Evolutionary conservation across 1,140 invertebrate species (phyloP).

Genomic region (Drosophila leontia): DNA sequence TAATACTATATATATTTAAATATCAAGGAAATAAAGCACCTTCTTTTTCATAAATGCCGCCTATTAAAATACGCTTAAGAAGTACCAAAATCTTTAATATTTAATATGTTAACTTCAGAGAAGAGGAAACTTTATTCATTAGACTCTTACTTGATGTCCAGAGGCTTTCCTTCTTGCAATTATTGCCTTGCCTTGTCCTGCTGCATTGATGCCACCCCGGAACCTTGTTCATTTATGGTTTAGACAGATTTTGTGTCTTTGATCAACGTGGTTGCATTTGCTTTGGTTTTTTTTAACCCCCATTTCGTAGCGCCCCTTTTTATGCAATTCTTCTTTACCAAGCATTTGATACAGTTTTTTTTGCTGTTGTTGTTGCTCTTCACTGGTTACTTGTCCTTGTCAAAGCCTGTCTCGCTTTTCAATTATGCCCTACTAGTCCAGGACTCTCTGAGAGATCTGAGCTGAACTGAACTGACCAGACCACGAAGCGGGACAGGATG

Average conservation of each 20-base stretch:
- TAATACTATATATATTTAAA: background rate
- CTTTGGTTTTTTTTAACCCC: background rate
- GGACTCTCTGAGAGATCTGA: background rate
- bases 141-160: constrained; percentile 11
- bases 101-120: background rate
- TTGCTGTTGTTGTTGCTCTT: background rate
- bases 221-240: constrained; percentile 59
- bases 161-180: background rate
- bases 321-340: constrained; percentile 33
- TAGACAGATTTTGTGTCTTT: constrained; percentile 67
- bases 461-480: constrained; percentile 3
- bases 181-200: background rate
- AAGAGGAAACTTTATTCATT: background rate
- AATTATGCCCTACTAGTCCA: constrained; percentile 56
- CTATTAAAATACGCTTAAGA: background rate
- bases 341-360: constrained; percentile 36
- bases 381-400: constrained; percentile 34
- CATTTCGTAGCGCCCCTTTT: background rate
- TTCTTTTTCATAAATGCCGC: background rate
- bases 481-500: constrained; percentile 8
- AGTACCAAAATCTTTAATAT: background rate
- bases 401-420: constrained; percentile 57
- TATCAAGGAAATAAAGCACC: background rate
- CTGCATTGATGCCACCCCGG: constrained; percentile 17
- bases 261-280: constrained; percentile 42